phyloP scores from a whole-genome alignment of 1,140 invertebrate genomes.

The Diprion similis region DNA sequence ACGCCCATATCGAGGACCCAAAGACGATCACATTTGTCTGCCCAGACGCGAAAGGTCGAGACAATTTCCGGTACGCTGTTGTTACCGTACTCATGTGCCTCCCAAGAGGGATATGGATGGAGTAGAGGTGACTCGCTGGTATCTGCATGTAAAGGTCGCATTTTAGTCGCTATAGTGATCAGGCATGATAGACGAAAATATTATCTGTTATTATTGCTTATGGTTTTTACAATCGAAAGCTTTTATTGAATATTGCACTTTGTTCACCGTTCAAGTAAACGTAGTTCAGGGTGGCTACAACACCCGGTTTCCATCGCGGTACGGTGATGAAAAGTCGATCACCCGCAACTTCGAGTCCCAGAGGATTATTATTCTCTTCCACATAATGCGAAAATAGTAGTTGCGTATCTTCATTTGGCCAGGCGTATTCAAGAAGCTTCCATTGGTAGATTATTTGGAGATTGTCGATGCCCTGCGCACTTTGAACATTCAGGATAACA shows the following conservation, averaged over 20 bases:
- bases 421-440: slow-evolving; percentile 76
- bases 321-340: slow-evolving; percentile 74
- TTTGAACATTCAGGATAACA: slow-evolving; percentile 23
- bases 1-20: slow-evolving; percentile 81
- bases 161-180: slow-evolving; percentile 39
- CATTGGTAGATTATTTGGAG: slow-evolving; percentile 72
- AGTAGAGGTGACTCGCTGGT: slow-evolving; percentile 71
- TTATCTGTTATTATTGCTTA: background rate
- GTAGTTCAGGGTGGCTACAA: slow-evolving; percentile 76
- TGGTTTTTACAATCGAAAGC: slow-evolving; percentile 15
- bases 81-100: slow-evolving; percentile 64
- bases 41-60: slow-evolving; percentile 74
- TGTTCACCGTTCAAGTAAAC: slow-evolving; percentile 71
- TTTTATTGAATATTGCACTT: too few species aligned
- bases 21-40: slow-evolving; percentile 76
- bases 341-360: slow-evolving; percentile 72
- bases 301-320: slow-evolving; percentile 76
- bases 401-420: slow-evolving; percentile 57
- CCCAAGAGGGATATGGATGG: slow-evolving; percentile 78
- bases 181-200: slow-evolving; percentile 14
- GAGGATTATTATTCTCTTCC: slow-evolving; percentile 72
- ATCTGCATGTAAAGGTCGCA: slow-evolving; percentile 56
- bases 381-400: slow-evolving; percentile 51
- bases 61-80: slow-evolving; percentile 70
- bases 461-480: slow-evolving; percentile 65